phyloP scores from a whole-genome alignment of 2,797 vertebrate genomes.

The Coendou prehensilis region DNA sequence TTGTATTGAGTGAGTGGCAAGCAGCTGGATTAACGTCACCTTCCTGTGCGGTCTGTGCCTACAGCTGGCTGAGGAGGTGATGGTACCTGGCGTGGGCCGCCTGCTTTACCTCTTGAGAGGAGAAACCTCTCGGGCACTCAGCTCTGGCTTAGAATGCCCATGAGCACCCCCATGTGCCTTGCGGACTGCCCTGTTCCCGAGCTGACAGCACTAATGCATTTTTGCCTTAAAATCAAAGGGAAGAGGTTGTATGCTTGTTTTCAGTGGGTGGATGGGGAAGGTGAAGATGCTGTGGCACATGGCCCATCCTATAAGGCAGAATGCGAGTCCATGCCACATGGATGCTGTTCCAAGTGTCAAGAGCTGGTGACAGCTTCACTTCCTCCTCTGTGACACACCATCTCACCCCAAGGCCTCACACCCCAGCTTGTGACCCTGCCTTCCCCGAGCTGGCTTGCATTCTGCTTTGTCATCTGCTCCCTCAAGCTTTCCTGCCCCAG shows the following conservation, averaged over 20 bases:
- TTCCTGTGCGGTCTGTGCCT: not conserved
- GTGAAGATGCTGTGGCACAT: not conserved
- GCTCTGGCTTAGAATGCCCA: not conserved
- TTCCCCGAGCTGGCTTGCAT: not conserved
- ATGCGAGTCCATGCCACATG: accelerated
- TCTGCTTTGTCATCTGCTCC: not conserved
- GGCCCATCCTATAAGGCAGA: not conserved
- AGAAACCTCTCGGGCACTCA: not conserved
- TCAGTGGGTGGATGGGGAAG: not conserved
- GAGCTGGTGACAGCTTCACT: not conserved
- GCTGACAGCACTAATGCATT: not conserved
- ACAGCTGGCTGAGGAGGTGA: not conserved
- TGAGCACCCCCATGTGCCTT: not conserved
- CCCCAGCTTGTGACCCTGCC: accelerated
- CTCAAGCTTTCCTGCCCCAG: not conserved
- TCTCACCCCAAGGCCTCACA: accelerated
- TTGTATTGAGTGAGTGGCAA: not conserved
- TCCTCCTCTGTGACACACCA: not conserved
- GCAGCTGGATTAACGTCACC: not conserved
- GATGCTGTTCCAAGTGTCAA: not conserved
- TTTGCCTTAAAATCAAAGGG: not conserved
- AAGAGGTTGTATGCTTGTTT: not conserved
- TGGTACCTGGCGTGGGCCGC: not conserved
- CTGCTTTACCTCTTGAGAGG: not conserved
- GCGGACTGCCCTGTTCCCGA: not conserved